Conservation (phyloP, 1,140 invertebrate genomes). For the Diachasma alloeum region DNA sequence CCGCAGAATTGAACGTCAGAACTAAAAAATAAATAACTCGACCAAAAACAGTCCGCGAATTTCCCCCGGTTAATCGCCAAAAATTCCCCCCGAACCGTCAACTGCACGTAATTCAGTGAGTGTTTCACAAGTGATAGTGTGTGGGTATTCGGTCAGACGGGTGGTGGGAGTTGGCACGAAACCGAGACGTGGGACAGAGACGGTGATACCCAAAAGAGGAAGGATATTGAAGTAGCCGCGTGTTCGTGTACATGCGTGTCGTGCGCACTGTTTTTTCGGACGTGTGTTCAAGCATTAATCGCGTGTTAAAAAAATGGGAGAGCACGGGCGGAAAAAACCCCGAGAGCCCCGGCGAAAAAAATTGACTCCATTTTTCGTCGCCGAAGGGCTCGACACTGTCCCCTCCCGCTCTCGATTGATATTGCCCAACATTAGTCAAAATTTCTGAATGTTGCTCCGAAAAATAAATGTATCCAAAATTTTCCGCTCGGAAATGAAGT, state of each 20-base stretch:
- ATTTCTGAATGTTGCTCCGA: no score
- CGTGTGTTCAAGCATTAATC: background rate
- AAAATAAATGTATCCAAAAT: no score
- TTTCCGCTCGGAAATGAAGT: no score
- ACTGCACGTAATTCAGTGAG: background rate
- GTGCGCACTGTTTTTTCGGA: slow-evolving; percentile 2
- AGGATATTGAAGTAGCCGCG: background rate
- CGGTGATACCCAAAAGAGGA: background rate
- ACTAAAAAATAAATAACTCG: background rate
- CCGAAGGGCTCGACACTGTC: no score
- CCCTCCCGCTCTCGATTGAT: no score
- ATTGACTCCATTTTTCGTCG: no score
- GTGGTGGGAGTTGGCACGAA: slow-evolving; percentile 19
- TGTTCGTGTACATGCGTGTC: slow-evolving; percentile 1
- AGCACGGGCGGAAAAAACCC: no score
- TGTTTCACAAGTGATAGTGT: background rate
- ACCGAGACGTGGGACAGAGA: slow-evolving; percentile 12
- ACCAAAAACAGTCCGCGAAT: background rate
- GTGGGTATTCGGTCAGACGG: slow-evolving; percentile 23
- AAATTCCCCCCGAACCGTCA: background rate
- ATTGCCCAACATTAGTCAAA: no score
- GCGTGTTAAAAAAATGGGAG: background rate
- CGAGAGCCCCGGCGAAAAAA: no score
- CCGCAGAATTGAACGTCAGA: background rate
- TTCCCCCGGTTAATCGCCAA: no score